Percentiles rank a stretch among this genome's conserved stretches.
Evolutionary conservation across 2,113 vertebrate species (phyloP).

Genomic region (Meriones unguiculatus): DNA sequence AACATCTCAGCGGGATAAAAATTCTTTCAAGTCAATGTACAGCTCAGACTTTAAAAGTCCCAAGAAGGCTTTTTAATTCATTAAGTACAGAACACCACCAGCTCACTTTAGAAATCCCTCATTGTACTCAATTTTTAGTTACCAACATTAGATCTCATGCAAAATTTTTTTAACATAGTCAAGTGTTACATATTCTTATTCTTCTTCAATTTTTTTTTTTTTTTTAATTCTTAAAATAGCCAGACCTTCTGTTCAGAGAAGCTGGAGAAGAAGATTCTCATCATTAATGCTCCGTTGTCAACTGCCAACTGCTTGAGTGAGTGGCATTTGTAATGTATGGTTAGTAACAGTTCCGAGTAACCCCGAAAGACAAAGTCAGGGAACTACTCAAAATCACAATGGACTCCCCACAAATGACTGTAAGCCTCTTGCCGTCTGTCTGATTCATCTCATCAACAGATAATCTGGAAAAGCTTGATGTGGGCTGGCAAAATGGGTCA

Average conservation of each 20-base stretch:
- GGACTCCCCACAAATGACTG: neutral
- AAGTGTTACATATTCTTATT: slow-evolving; percentile 39
- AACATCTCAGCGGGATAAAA: neutral
- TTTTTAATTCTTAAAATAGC: slow-evolving; percentile 54
- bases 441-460: neutral
- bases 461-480: neutral
- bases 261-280: neutral
- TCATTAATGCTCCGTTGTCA: slow-evolving; percentile 21
- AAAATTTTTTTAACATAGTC: slow-evolving; percentile 19
- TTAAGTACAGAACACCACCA: neutral
- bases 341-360: neutral
- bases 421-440: neutral
- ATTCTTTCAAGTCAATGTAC: neutral
- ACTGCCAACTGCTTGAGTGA: slow-evolving; percentile 21
- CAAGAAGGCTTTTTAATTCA: slow-evolving; percentile 14
- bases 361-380: slow-evolving; percentile 8
- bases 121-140: slow-evolving; percentile 39
- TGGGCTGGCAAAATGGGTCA: neutral
- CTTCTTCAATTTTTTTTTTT: too few relatives aligned
- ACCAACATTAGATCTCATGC: slow-evolving; percentile 15
- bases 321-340: neutral
- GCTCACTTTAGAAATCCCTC: slow-evolving; percentile 45
- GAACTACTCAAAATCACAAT: neutral
- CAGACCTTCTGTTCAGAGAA: slow-evolving; percentile 51
- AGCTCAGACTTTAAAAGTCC: slow-evolving; percentile 18